Percentiles rank a stretch among this genome's conserved stretches.
These are phyloP conservation scores for Myrmecobius fasciatus DNA, from an alignment of 2,113 vertebrate species.

Conservation along the genomic window DNA sequence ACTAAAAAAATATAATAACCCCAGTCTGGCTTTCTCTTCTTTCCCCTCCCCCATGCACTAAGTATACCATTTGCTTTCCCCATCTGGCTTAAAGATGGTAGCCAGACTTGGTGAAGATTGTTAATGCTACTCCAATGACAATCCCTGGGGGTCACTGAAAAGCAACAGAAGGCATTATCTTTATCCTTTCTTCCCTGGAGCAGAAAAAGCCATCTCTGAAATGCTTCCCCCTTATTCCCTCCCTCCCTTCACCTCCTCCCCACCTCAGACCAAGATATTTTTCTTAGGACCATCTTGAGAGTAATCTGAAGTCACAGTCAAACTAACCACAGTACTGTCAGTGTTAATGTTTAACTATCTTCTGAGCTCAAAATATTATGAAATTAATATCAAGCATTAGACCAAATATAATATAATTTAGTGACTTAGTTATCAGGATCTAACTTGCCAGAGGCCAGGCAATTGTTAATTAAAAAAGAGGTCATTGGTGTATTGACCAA, in stretches of 20 bases:
- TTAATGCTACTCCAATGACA: constrained; percentile 7
- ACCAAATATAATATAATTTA: neutral
- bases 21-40: neutral
- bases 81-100: neutral
- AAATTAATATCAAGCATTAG: neutral
- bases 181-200: neutral
- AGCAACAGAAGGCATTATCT: constrained; percentile 2
- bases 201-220: constrained; percentile 2
- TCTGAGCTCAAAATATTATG: neutral
- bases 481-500: neutral
- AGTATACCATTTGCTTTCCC: constrained; percentile 2
- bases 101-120: constrained; percentile 6
- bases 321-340: neutral
- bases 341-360: neutral
- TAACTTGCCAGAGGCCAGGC: neutral
- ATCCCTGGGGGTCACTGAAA: constrained; percentile 17
- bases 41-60: neutral
- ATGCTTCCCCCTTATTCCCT: neutral
- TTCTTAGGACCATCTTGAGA: neutral
- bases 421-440: neutral
- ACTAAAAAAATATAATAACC: neutral
- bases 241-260: too few species aligned
- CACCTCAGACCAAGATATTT: neutral
- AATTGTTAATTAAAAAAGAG: neutral
- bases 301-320: neutral